These are phyloP conservation scores for Calosoma granatense DNA, from an alignment of 1,140 invertebrate species.

Conservation along the genomic window DNA sequence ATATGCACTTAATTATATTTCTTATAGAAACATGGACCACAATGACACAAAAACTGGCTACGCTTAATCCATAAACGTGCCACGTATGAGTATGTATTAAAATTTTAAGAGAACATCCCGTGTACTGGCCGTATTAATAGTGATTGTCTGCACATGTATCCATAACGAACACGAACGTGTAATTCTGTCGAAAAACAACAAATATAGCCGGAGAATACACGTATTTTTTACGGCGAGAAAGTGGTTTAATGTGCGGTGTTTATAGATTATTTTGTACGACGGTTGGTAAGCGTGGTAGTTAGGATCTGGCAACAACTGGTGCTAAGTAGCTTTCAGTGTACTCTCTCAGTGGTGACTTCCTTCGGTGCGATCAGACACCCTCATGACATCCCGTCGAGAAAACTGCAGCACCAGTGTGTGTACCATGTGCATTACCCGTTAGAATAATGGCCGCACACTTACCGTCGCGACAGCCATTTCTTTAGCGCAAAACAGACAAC, in stretches of 20 bases:
- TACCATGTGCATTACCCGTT: not conserved
- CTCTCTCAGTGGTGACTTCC: not conserved
- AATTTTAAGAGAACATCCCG: too few relatives aligned
- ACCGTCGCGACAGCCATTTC: not conserved
- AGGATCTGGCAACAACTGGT: not conserved
- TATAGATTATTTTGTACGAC: constrained; percentile 1
- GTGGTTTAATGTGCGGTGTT: not conserved
- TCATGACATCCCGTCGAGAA: not conserved
- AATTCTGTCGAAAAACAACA: not conserved
- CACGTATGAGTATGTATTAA: too few relatives aligned
- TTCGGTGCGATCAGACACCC: not conserved
- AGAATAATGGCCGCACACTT: not conserved
- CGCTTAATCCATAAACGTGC: too few relatives aligned
- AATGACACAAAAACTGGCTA: too few relatives aligned
- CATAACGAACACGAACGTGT: too few relatives aligned
- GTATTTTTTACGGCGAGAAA: not conserved
- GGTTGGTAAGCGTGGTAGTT: not conserved
- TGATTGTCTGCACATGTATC: too few relatives aligned
- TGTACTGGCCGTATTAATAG: too few relatives aligned
- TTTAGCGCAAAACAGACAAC: too few relatives aligned
- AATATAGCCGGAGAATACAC: not conserved
- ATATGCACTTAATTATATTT: not conserved
- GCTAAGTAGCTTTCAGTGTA: constrained; percentile 8
- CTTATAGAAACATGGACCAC: too few relatives aligned
- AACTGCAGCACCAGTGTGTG: not conserved